These are phyloP conservation scores for Pseudorhiza aurosa DNA, from an alignment of 30 jellyfish, hydroid and myxozoan species.

Conservation along the genomic window DNA sequence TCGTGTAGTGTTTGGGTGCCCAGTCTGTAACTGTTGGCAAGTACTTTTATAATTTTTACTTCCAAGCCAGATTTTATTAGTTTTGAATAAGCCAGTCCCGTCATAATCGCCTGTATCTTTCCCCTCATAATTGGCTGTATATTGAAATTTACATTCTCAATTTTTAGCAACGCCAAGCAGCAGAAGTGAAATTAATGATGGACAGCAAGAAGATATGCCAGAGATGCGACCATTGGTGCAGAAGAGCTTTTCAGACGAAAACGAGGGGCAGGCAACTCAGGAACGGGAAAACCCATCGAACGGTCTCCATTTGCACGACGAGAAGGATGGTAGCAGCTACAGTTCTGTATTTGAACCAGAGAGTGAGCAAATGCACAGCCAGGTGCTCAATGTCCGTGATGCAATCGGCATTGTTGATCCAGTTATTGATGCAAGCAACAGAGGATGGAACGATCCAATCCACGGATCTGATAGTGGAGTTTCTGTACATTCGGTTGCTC, in stretches of 20 bases:
- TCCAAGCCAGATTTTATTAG: too few relatives aligned
- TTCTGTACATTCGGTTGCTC: constrained; percentile 40
- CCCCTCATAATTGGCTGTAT: too few relatives aligned
- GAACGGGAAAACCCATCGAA: constrained; percentile 12
- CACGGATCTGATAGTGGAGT: constrained; percentile 61
- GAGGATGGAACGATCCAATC: constrained; percentile 33
- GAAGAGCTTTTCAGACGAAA: constrained; percentile 30
- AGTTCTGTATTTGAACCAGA: constrained; percentile 66
- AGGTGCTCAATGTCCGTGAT: background rate
- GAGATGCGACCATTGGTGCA: constrained; percentile 45
- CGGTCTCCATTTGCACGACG: constrained; percentile 36
- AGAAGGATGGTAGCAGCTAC: constrained; percentile 52
- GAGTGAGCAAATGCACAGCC: constrained; percentile 13
- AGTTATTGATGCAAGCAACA: background rate
- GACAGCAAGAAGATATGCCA: constrained; percentile 3
- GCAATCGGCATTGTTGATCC: constrained; percentile 18
- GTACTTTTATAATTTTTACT: too few relatives aligned
- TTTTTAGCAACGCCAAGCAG: constrained; percentile 46
- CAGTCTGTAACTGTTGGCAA: too few relatives aligned
- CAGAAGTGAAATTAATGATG: constrained; percentile 28
- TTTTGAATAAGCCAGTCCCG: too few relatives aligned
- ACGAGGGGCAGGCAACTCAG: background rate
- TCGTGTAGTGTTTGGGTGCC: too few relatives aligned
- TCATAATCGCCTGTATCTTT: too few relatives aligned
- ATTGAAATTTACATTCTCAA: background rate